Evolutionary conservation across 1,140 invertebrate genomes (phyloP).

Genomic region (Zaprionus lachaisei): DNA sequence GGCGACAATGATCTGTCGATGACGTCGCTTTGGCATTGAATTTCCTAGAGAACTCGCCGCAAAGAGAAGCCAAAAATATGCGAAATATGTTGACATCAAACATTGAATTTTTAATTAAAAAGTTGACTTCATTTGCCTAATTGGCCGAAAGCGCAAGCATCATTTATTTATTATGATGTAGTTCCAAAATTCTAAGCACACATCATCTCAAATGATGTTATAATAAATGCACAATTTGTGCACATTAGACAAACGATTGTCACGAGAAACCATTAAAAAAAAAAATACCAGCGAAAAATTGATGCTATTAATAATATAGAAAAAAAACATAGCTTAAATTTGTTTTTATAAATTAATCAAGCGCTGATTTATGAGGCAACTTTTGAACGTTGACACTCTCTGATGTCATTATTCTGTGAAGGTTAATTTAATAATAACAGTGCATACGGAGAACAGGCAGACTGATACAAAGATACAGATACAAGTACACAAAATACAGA

Average conservation of each 20-base stretch:
- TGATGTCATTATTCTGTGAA: constrained; percentile 76
- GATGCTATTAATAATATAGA: constrained; percentile 7
- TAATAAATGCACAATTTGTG: constrained; percentile 50
- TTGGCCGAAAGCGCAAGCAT: constrained; percentile 53
- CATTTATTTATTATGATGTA: constrained; percentile 42
- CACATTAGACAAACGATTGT: constrained; percentile 48
- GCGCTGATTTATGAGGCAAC: constrained; percentile 71
- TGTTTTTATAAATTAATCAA: constrained; percentile 79
- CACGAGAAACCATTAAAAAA: constrained; percentile 43
- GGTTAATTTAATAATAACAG: constrained; percentile 77
- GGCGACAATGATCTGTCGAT: constrained; percentile 58
- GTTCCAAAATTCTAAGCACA: background rate
- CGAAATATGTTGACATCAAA: constrained; percentile 39
- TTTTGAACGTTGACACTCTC: constrained; percentile 70
- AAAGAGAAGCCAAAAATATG: constrained; percentile 29
- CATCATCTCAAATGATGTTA: background rate
- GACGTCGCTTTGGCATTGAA: constrained; percentile 58
- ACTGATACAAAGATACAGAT: constrained; percentile 13
- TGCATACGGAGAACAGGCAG: constrained; percentile 13
- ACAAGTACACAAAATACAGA: constrained; percentile 33
- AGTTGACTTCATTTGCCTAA: constrained; percentile 75
- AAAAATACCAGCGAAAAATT: constrained; percentile 17
- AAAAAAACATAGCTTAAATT: constrained; percentile 57
- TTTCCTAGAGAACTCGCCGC: constrained; percentile 32
- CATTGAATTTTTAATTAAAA: constrained; percentile 64